Conservation (phyloP, 2,113 vertebrate genomes). For the Craseonycteris thonglongyai region DNA sequence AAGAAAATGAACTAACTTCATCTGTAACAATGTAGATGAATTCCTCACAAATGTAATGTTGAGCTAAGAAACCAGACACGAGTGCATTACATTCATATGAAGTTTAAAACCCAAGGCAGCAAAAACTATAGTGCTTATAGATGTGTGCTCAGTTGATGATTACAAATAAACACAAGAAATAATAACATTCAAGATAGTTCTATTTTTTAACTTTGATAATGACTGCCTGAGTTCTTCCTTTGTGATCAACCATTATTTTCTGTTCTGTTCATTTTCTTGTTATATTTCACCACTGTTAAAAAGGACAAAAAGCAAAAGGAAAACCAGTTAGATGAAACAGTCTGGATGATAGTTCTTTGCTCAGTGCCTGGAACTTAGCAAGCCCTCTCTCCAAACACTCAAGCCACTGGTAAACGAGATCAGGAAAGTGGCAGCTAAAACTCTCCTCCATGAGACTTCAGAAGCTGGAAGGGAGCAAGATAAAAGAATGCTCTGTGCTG, state of each 20-base stretch:
- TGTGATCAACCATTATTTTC: background rate
- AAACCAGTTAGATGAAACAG: background rate
- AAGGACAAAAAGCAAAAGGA: background rate
- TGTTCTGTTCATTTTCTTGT: background rate
- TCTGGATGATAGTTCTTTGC: background rate
- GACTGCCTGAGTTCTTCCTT: background rate
- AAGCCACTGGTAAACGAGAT: background rate
- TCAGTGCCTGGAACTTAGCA: background rate
- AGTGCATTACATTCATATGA: background rate
- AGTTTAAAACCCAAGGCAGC: background rate
- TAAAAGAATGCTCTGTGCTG: background rate
- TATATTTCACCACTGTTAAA: background rate
- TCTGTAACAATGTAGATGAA: background rate
- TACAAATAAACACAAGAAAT: background rate
- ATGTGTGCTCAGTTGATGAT: background rate
- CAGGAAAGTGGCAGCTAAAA: background rate
- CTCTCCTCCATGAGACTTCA: background rate
- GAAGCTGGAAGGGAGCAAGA: background rate
- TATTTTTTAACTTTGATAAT: background rate
- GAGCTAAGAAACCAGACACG: background rate
- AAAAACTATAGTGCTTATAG: background rate
- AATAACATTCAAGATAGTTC: background rate
- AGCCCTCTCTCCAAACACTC: background rate
- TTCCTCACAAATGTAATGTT: background rate
- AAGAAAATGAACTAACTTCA: background rate